These are phyloP conservation scores for Lemur catta DNA, from an alignment of 2,797 vertebrate genomes.

Conservation along the genomic window DNA sequence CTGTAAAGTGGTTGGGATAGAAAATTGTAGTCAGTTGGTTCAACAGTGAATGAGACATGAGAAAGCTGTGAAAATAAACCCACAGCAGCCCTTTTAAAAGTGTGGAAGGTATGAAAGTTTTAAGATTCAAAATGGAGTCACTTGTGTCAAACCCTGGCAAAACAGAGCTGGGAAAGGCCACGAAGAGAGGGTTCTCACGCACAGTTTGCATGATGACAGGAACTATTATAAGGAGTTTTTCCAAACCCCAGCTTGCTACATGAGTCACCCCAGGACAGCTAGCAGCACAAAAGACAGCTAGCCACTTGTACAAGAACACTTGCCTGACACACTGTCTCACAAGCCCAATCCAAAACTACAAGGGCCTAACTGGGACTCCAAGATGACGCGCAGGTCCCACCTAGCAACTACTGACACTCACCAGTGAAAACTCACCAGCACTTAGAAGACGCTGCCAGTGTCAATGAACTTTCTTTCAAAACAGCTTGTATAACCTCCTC, in stretches of 20 bases:
- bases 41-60: neutral
- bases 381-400: neutral
- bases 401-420: neutral
- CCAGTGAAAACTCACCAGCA: neutral
- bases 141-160: neutral
- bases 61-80: neutral
- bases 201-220: neutral
- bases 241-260: neutral
- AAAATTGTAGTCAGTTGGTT: neutral
- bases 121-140: neutral
- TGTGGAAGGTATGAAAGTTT: neutral
- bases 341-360: neutral
- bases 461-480: neutral
- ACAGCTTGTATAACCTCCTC: neutral
- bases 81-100: neutral
- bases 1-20: neutral
- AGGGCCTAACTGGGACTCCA: neutral
- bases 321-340: neutral
- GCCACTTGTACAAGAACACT: neutral
- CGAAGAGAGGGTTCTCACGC: too few relatives aligned
- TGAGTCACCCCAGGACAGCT: neutral
- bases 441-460: neutral
- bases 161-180: neutral
- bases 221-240: neutral
- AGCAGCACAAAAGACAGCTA: neutral